A percentile compares a stretch with the other conserved stretches of the same genome.
Evolutionary conservation across 2,888 invertebrate genomes (phyloP).

Genomic region (Lymantria dispar): DNA sequence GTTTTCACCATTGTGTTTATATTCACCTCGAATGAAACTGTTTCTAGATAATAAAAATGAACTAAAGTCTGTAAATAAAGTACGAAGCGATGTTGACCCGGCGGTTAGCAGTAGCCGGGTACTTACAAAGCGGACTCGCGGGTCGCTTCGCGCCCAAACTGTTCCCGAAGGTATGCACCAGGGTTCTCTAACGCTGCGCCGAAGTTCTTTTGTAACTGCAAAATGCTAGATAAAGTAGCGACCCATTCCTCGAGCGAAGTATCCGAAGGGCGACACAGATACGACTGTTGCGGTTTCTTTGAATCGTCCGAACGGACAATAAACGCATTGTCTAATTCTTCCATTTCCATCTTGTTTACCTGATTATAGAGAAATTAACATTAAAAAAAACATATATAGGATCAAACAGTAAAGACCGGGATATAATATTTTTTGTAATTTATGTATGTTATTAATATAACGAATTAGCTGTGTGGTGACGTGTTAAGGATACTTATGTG

Average conservation of each 20-base stretch:
- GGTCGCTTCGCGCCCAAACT: conserved; percentile 53
- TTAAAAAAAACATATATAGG: too few species aligned
- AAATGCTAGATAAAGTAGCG: conserved; percentile 90
- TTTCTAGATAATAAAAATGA: neutral
- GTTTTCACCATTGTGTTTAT: neutral
- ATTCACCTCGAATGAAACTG: neutral
- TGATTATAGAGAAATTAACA: conserved; percentile 48
- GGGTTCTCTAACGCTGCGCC: conserved; percentile 98
- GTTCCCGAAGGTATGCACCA: conserved; percentile 79
- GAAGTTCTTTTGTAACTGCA: conserved; percentile 96
- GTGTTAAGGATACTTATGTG: too few species aligned
- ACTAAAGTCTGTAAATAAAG: neutral
- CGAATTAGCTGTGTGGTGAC: too few species aligned
- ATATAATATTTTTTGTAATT: too few species aligned
- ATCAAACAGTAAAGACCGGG: too few species aligned
- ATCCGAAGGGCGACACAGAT: conserved; percentile 89
- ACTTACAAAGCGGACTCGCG: conserved; percentile 68
- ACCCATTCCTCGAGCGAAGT: conserved; percentile 93
- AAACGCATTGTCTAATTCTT: conserved; percentile 79
- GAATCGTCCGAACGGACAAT: conserved; percentile 88
- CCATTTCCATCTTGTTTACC: conserved; percentile 97
- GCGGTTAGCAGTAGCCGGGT: conserved; percentile 12
- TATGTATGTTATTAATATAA: too few species aligned
- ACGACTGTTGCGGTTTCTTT: conserved; percentile 86
- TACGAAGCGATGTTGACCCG: conserved; percentile 4